Percentiles rank a stretch among this genome's conserved stretches.
Conservation (phyloP, 2,113 vertebrate genomes). For the Ceratotherium simum region DNA sequence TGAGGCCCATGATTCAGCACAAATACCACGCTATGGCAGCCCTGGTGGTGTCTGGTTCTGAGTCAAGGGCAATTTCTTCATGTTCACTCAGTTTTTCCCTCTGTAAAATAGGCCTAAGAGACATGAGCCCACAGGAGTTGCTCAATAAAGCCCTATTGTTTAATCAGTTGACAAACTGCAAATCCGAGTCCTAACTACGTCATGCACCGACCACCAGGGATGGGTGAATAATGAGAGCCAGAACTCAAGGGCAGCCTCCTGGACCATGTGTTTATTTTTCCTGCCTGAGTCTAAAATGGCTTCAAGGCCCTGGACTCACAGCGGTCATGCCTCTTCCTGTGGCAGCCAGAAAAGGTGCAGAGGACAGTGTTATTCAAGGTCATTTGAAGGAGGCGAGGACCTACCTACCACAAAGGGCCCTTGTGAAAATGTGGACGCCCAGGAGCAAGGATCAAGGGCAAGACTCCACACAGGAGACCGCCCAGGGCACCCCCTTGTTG, state of each 20-base stretch:
- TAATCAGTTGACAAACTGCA: neutral
- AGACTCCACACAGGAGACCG: neutral
- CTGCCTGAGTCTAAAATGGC: constrained; percentile 51
- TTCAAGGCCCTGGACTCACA: constrained; percentile 36
- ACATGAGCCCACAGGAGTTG: neutral
- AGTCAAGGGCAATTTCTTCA: neutral
- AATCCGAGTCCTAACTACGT: neutral
- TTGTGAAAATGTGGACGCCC: constrained; percentile 1
- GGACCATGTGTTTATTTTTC: constrained; percentile 60
- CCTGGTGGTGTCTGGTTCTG: neutral
- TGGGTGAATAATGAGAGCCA: neutral
- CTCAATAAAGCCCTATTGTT: neutral
- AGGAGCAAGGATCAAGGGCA: neutral
- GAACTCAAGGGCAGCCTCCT: neutral
- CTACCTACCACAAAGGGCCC: constrained; percentile 34
- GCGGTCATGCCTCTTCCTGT: constrained; percentile 10
- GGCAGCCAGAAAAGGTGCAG: neutral
- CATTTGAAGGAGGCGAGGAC: neutral
- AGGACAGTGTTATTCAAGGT: constrained; percentile 64
- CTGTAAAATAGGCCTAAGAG: neutral
- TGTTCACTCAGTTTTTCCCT: neutral
- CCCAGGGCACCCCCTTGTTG: neutral
- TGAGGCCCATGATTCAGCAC: neutral
- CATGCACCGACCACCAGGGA: neutral
- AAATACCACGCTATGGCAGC: neutral